Evolutionary conservation across 2,888 invertebrate species (phyloP), one percentile per base, ranked within the genome.

Genomic region (Desoria tigrina): DNA sequence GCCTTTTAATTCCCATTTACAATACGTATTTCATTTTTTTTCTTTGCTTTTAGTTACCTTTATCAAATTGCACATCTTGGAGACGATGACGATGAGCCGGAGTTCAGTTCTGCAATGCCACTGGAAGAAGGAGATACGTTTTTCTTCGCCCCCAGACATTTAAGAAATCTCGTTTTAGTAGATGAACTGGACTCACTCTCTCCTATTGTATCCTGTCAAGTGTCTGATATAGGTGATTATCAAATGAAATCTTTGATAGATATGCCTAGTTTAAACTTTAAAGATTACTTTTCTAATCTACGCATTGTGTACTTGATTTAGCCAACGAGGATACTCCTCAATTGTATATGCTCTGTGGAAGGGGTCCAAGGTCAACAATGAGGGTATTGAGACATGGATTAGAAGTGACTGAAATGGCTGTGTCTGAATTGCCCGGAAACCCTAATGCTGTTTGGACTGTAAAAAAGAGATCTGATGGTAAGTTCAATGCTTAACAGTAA

Each of bases 401-500:
- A 58, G 99, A 98, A 84, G 97, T 99, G 1, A 93, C 96, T 0
- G 99, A 99, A 83, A 99, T 99, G 99, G 99, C 99, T 66, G 97
- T 99, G 2, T 97, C 97, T 26, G 99, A 99, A 81, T 83, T 99
- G 75, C 99, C 99, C n/a, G 98, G 98, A 79, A 98, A 95, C 79
- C 99, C 99, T 1, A 99, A 97, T 83, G 98, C 98, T 77, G 99
- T 99, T 1, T 99, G 99, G 99, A 99, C 99, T 32, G 99, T 99
- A 23, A 93, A 95, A 79, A 87, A 91, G 78, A 88, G 94, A 80
- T 88, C 92, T 79, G 98, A 99, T 84, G 99, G 97, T 97, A 83
- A 45, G 45, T 21, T 45, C 16, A 39, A 2, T 7, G 9, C 21
- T 39, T 56, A 16, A 37, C 23, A n/a, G 24, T 21, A 27, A 16